phyloP scores from a whole-genome alignment of 2,888 invertebrate species.

The Ganaspis brasiliensis region DNA sequence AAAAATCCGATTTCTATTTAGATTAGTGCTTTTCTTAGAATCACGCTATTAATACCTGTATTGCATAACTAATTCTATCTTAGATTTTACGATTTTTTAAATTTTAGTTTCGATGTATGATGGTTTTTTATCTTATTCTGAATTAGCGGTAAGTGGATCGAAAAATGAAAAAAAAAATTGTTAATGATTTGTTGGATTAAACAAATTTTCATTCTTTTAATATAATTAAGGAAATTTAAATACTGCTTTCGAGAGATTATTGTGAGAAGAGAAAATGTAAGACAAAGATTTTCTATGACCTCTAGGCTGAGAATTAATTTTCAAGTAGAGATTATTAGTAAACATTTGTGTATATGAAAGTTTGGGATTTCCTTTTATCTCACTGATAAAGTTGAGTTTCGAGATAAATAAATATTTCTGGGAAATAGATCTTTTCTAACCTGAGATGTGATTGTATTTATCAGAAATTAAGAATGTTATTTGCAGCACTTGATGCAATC shows the following conservation, averaged over 20 bases:
- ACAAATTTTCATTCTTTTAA: too few relatives aligned
- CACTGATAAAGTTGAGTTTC: not conserved
- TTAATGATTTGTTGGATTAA: too few relatives aligned
- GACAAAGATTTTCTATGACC: too few relatives aligned
- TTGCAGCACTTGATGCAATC: not conserved
- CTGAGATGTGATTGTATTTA: not conserved
- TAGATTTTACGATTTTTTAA: not conserved
- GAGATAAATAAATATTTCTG: not conserved
- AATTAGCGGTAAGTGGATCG: too few relatives aligned
- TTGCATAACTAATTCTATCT: slow-evolving; percentile 10
- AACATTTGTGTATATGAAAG: not conserved
- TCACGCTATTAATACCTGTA: not conserved
- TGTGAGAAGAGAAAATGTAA: too few relatives aligned
- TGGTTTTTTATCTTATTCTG: too few relatives aligned
- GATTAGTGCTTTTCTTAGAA: slow-evolving; percentile 33
- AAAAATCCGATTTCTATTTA: slow-evolving; percentile 24
- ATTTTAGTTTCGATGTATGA: too few relatives aligned
- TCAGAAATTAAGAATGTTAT: not conserved
- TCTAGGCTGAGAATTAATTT: too few relatives aligned
- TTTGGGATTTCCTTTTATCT: not conserved
- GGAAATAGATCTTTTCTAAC: not conserved
- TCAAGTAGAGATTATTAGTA: not conserved
- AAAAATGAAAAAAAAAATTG: too few relatives aligned
- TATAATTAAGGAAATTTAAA: too few relatives aligned
- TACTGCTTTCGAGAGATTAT: too few relatives aligned